Conservation (phyloP, 2,888 invertebrate genomes). For the Formica aserva region DNA sequence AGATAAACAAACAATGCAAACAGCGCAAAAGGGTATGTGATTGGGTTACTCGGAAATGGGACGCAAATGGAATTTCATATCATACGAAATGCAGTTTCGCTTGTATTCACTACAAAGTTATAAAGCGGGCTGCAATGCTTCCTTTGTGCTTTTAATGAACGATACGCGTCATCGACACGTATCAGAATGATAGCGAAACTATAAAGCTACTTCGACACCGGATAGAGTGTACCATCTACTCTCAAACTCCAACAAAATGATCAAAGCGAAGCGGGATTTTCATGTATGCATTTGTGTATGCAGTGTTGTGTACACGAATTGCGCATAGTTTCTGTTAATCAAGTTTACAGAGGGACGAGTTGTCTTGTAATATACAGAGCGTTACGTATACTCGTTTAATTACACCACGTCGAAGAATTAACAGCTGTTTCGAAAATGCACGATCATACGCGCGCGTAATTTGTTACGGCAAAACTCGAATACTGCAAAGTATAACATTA, state of each 20-base stretch:
- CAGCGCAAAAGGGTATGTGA: slow-evolving; percentile 13
- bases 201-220: slow-evolving; percentile 38
- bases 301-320: neutral
- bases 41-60: slow-evolving; percentile 23
- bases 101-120: slow-evolving; percentile 61
- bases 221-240: slow-evolving; percentile 19
- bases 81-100: slow-evolving; percentile 15
- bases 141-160: slow-evolving; percentile 59
- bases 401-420: neutral
- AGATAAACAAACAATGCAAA: slow-evolving; percentile 4
- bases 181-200: slow-evolving; percentile 58
- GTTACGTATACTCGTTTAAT: slow-evolving; percentile 30
- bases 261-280: slow-evolving; percentile 36
- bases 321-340: slow-evolving; percentile 24
- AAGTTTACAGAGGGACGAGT: slow-evolving; percentile 8
- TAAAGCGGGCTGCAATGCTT: slow-evolving; percentile 47
- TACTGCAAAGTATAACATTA: neutral
- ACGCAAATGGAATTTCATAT: slow-evolving; percentile 36
- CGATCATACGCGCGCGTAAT: neutral
- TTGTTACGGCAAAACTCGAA: neutral
- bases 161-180: slow-evolving; percentile 50
- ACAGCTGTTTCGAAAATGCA: neutral
- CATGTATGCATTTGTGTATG: slow-evolving; percentile 20
- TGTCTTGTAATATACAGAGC: slow-evolving; percentile 17
- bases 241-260: slow-evolving; percentile 32